phyloP scores from a whole-genome alignment of 1,140 invertebrate species.

The Doryteuthis pealeii region DNA sequence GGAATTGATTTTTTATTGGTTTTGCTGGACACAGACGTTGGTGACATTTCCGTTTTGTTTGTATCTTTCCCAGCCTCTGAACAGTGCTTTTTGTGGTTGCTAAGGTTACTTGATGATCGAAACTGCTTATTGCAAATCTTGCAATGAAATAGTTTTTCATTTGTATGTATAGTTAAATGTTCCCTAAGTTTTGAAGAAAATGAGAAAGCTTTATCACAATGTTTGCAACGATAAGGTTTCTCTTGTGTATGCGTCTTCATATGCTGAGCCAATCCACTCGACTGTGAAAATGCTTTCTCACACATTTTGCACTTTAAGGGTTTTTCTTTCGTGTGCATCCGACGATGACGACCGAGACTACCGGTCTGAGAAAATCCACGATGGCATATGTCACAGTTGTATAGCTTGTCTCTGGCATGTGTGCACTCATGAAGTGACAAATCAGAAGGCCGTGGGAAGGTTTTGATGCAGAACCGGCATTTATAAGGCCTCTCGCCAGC shows the following conservation, averaged over 20 bases:
- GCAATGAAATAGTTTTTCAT: neutral
- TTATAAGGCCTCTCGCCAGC: slow-evolving; percentile 55
- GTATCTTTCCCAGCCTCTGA: neutral
- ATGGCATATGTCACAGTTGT: slow-evolving; percentile 59
- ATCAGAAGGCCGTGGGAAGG: slow-evolving; percentile 63
- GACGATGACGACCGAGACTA: neutral
- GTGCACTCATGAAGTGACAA: slow-evolving; percentile 61
- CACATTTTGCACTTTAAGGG: neutral
- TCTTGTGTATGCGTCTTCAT: neutral
- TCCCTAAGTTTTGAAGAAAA: too few relatives aligned
- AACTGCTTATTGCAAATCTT: neutral
- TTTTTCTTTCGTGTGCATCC: neutral
- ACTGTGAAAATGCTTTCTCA: neutral
- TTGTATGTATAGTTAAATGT: neutral
- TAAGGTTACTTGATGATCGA: neutral
- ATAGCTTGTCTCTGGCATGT: slow-evolving; percentile 63
- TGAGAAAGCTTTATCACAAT: neutral
- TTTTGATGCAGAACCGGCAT: slow-evolving; percentile 57
- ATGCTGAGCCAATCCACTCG: neutral
- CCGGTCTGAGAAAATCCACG: slow-evolving; percentile 56
- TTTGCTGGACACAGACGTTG: too few relatives aligned
- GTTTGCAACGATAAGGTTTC: neutral
- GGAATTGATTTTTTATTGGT: too few relatives aligned
- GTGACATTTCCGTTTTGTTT: too few relatives aligned
- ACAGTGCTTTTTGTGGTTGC: neutral